Evolutionary conservation across 2,797 vertebrate genomes (phyloP), one percentile per base, ranked within the genome.

Genomic region (Lagocephalus sceleratus): DNA sequence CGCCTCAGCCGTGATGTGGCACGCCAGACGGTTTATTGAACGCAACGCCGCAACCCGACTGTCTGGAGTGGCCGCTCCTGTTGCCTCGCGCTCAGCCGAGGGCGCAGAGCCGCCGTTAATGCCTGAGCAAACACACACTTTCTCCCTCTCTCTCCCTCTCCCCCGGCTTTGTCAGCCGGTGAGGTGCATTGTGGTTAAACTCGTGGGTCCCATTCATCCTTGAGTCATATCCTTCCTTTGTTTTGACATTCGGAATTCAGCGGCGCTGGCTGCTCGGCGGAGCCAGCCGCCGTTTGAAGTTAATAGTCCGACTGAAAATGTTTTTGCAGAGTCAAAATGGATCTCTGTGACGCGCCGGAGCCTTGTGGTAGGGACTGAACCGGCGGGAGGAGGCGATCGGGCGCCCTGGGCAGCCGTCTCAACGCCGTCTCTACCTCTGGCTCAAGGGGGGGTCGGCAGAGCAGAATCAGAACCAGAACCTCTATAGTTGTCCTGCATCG

Each of bases 171-270:
- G 71, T 83, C 81, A 76, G 75, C 73, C 48, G 64, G 19, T 54
- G 52, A 70, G 68, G 81, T 82, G 71, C 67, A 73, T 72, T 76
- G 77, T 61, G 46, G 73, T 76, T 44, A 73, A 70, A 78, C 71
- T 83, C 69, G 76, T 70, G 72, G 79, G 67, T 79, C 68, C 73
- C 61, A 71, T 75, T 71, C 71, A 76, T 66, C 63, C 61, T 66
- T 82, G 75, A 83, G 67, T 84, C 77, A 82, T 70, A 72, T 79
- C 77, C 65, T 56, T 71, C 68, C 68, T 73, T 78, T 78, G 64
- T 78, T 73, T 66, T 68, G 55, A 67, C 70, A 61, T 77, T 73
- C 76, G 58, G 47, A 64, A 50, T 70, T 73, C 66, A 47, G 57
- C 38, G 48, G 66, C 48, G 73, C 50, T 53, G 45, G 73, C 54